Percentiles rank a stretch among this genome's conserved stretches.
Evolutionary conservation across 2,113 vertebrate species (phyloP).

Genomic region (Mus spicilegus): DNA sequence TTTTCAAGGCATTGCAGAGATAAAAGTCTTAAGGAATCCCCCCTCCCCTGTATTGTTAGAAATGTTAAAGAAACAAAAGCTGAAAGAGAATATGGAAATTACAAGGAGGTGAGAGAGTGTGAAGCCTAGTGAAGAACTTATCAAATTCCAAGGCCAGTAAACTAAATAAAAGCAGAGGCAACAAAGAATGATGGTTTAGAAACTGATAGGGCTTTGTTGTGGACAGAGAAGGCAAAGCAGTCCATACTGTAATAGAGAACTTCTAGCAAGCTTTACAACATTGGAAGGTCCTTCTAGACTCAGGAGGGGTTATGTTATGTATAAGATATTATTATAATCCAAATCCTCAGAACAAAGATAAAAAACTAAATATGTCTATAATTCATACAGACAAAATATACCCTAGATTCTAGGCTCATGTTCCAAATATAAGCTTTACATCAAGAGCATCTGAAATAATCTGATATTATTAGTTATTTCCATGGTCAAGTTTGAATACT

Average conservation of each 20-base stretch:
- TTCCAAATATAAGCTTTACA: slow-evolving; percentile 6
- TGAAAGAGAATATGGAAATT: slow-evolving; percentile 81
- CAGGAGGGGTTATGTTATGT: neutral
- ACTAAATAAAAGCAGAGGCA: slow-evolving; percentile 81
- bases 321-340: neutral
- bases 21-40: slow-evolving; percentile 36
- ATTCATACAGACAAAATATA: neutral
- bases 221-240: slow-evolving; percentile 52
- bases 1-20: slow-evolving; percentile 48
- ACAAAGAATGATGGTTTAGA: slow-evolving; percentile 74
- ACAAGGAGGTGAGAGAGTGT: slow-evolving; percentile 76
- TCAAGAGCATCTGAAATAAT: slow-evolving; percentile 22
- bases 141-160: slow-evolving; percentile 79
- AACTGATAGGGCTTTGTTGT: slow-evolving; percentile 67
- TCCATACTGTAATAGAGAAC: neutral
- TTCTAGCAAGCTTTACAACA: slow-evolving; percentile 61
- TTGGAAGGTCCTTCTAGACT: slow-evolving; percentile 29
- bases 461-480: slow-evolving; percentile 3
- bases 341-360: slow-evolving; percentile 38
- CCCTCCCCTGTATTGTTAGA: neutral
- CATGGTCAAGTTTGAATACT: neutral
- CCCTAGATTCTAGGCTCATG: neutral
- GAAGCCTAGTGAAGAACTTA: slow-evolving; percentile 76
- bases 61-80: slow-evolving; percentile 62
- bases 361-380: slow-evolving; percentile 34